Conservation (phyloP, 1,140 invertebrate species). For the Samia ricini region DNA sequence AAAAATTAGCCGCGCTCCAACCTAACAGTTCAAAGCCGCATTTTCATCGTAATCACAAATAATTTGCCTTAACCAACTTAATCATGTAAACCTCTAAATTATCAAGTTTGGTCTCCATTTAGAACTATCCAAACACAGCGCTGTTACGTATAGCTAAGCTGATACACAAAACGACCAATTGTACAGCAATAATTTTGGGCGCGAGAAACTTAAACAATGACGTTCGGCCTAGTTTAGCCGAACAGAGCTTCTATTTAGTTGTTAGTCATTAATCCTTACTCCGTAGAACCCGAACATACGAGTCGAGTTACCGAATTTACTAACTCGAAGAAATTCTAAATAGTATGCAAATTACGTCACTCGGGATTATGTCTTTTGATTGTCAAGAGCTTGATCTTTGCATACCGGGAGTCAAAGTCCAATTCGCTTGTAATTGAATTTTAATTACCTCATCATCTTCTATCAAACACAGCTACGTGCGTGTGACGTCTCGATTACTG, state of each 20-base stretch:
- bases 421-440: constrained; percentile 9
- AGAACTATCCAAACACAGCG: neutral
- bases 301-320: neutral
- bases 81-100: neutral
- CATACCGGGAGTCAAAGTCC: neutral
- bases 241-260: neutral
- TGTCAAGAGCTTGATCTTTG: constrained; percentile 1
- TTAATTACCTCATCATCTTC: constrained; percentile 2
- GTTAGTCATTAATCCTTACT: neutral
- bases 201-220: neutral
- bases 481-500: neutral
- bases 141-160: neutral
- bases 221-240: constrained; percentile 2
- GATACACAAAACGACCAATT: neutral
- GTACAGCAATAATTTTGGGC: neutral
- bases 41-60: no score
- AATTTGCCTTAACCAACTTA: neutral
- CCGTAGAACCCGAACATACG: no score
- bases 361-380: neutral
- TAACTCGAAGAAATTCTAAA: neutral
- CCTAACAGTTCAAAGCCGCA: no score
- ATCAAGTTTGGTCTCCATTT: neutral
- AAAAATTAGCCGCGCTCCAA: no score
- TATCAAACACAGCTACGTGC: neutral
- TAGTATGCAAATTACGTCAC: constrained; percentile 6